Base-by-base conservation (phyloP, 2,797 vertebrate genomes). In the Miichthys miiuy region DNA sequence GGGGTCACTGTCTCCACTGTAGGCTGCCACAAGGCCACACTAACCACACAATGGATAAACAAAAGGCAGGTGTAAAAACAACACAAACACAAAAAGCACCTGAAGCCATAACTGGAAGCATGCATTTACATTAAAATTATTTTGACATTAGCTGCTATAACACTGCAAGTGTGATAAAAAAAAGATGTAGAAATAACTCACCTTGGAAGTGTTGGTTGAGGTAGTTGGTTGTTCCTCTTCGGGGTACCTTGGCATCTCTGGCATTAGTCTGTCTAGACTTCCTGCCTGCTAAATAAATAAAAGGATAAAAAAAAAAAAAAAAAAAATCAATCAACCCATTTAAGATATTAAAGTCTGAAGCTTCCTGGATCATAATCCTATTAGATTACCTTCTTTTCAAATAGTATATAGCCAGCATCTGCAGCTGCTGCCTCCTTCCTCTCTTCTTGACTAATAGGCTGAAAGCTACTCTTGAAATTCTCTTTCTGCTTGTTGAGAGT, bases 401-500 rank as follows among this genome's bases (percentile, higher is more conserved):
- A 99, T 61, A 99, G 95, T 1, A 96, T 96, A 92, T 94, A 99
- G 44, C 98, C 97, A 25, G 98, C 98, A 78, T 99, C 98, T 54
- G 98, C 98, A 10, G 98, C 98, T 0, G 98, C 98, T 0, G 97
- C 97, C 88, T 99, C 98, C 63, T 93, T 97, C 85, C 96, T 95
- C 89, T 99, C 98, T 87, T 99, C 98, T 58, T 97, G 96, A 86
- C 94, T 97, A 75, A 99, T 92, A 0, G 97, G 97, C 85, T 99
- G 97, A 91, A 99, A 99, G 91, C 98, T 98, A 47, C 97, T 96
- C 81, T 91, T 99, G 92, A 99, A 99, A 87, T 98, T 99, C 84
- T 99, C 98, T 68, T 99, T 99, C 90, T 99, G 98, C 75, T 99
- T 99, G 92, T 99, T 99, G 67, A 99, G 94, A 87, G 97, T 99